Conservation (phyloP, 2,113 vertebrate genomes). For the Rhagologus leucostigma region DNA sequence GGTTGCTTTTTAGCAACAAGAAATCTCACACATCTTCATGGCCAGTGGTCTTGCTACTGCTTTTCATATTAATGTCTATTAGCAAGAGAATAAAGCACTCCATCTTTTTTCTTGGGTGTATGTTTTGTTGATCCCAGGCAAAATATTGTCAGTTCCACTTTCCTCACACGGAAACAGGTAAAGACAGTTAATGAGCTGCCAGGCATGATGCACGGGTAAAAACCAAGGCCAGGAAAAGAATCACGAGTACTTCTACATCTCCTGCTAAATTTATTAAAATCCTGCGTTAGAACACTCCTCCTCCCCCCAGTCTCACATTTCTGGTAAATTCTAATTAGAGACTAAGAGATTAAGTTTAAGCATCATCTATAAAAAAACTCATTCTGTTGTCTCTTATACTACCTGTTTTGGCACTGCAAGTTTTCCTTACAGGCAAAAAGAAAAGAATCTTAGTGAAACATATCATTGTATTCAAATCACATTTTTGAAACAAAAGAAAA, state of each 20-base stretch:
- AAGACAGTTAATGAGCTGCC: background rate
- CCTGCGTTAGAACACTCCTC: background rate
- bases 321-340: background rate
- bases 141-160: background rate
- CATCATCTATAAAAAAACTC: background rate
- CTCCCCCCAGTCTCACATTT: background rate
- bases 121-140: background rate
- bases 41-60: background rate
- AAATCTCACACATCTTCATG: background rate
- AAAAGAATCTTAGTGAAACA: background rate
- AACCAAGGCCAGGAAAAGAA: background rate
- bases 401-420: background rate
- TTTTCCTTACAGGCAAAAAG: background rate
- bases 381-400: background rate
- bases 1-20: background rate
- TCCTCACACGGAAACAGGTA: background rate
- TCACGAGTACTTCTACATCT: background rate
- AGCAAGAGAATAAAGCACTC: background rate
- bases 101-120: background rate
- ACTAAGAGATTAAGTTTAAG: background rate
- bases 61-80: background rate
- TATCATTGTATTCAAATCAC: background rate
- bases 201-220: background rate
- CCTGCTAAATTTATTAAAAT: background rate
- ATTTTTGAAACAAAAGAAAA: background rate